These are phyloP conservation scores for Thunnus thynnus DNA, from an alignment of 2,113 vertebrate genomes.

Conservation along the genomic window DNA sequence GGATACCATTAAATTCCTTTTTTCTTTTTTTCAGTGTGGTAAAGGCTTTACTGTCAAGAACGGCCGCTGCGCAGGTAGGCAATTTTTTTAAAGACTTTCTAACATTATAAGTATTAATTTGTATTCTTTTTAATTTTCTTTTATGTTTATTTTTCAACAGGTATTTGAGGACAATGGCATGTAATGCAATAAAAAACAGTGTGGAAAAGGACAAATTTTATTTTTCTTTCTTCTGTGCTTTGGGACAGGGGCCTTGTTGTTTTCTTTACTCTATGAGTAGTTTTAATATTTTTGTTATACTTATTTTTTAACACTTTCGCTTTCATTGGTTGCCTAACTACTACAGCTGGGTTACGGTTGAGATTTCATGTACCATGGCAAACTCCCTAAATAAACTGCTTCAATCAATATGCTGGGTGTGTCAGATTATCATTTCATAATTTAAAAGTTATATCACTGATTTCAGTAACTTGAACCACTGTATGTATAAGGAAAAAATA, in stretches of 20 bases:
- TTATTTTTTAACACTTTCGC: neutral
- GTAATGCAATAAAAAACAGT: constrained; percentile 12
- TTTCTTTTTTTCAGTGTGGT: constrained; percentile 86
- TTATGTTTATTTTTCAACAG: constrained; percentile 62
- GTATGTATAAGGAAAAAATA: neutral
- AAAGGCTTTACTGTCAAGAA: constrained; percentile 89
- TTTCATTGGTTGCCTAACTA: neutral
- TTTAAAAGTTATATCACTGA: neutral
- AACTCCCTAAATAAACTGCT: constrained; percentile 48
- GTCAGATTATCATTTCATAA: constrained; percentile 33
- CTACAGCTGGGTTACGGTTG: neutral
- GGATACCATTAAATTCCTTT: neutral
- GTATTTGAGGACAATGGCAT: constrained; percentile 58
- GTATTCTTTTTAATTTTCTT: constrained; percentile 16
- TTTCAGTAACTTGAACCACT: neutral
- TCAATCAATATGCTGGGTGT: neutral
- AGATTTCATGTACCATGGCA: neutral
- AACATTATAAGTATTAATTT: neutral
- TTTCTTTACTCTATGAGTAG: constrained; percentile 53
- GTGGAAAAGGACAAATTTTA: neutral
- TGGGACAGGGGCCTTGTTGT: neutral
- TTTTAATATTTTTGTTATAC: neutral
- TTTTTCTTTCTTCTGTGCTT: neutral
- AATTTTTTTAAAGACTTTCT: neutral
- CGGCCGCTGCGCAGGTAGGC: constrained; percentile 89